Base-by-base conservation (phyloP, 2,888 invertebrate species). In the Sinelater perroti region DNA sequence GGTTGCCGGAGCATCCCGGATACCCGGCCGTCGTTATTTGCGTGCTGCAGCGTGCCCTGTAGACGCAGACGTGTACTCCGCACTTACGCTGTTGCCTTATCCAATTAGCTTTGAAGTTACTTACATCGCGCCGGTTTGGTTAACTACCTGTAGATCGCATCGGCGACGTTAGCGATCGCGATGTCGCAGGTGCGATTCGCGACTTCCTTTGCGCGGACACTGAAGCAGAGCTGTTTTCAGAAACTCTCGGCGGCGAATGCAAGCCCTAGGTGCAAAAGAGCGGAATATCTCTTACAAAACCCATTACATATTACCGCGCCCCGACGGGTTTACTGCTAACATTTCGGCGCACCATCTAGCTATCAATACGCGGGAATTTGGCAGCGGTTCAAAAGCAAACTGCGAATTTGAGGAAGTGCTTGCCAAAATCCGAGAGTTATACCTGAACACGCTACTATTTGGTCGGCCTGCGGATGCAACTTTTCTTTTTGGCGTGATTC, bases 21-120 rank as follows among this genome's bases (percentile, higher is more conserved):
- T 44, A 44, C 44, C 44, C 30, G 44, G 28, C 28, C 16, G 44
- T 44, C 44, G 44, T 44, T 44, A 44, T 44, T 44, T 44, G 30
- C 44, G 28, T 44, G 30, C 30, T 44, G 28, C 26, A 30, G 30
- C 30, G 30, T 7, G 30, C 44, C 26, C 18, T 44, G 44, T 44
- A 44, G 30, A 44, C 44, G 30, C 30, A 44, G 18, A 30, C 44
- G 30, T 18, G 30, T 24, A 44, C 30, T 26, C 44, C 28, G 44
- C 30, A 44, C 44, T 44, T 44, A 44, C 30, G 44, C 28, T 28
- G 44, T 44, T 44, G 28, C 28, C 44, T 44, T 44, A 44, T 44
- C 44, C 26, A 44, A 44, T 44, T 44, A 44, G 30, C 28, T 44
- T 30, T 30, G 30, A 26, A 28, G 28, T 44, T 44, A 30, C 30